Conservation (phyloP, 1,140 invertebrate genomes). For the Drosophila kepulauana region DNA sequence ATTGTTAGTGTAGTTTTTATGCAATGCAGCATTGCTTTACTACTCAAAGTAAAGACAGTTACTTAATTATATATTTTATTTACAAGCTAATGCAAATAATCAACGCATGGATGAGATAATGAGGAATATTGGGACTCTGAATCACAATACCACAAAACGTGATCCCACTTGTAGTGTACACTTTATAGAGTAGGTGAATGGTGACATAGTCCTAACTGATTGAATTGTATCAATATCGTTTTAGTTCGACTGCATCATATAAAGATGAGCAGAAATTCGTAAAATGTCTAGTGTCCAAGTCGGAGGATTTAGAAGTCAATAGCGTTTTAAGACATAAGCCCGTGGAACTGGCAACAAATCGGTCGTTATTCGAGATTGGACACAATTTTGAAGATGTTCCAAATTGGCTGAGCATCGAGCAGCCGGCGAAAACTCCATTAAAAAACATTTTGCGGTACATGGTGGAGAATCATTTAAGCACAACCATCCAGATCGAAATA, state of each 20-base stretch:
- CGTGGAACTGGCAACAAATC: slow-evolving; percentile 5
- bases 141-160: not conserved
- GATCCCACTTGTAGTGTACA: slow-evolving; percentile 58
- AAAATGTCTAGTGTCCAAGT: slow-evolving; percentile 44
- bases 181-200: slow-evolving; percentile 45
- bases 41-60: not conserved
- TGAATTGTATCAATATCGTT: not conserved
- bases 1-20: not conserved
- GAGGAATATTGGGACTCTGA: not conserved
- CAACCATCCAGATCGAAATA: slow-evolving; percentile 72
- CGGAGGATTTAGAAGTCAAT: slow-evolving; percentile 49
- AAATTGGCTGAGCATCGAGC: slow-evolving; percentile 58
- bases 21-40: not conserved
- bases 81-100: not conserved
- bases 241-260: not conserved
- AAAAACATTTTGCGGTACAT: slow-evolving; percentile 60
- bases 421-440: slow-evolving; percentile 53
- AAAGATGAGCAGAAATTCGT: slow-evolving; percentile 33
- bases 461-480: slow-evolving; percentile 66
- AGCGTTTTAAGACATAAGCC: slow-evolving; percentile 31
- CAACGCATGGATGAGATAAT: slow-evolving; percentile 55
- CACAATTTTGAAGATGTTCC: slow-evolving; percentile 55
- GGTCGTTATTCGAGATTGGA: slow-evolving; percentile 56
- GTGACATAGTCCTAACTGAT: not conserved
- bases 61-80: slow-evolving; percentile 6